Conservation (phyloP, 2,113 vertebrate species). For the Larimichthys polyactis region DNA sequence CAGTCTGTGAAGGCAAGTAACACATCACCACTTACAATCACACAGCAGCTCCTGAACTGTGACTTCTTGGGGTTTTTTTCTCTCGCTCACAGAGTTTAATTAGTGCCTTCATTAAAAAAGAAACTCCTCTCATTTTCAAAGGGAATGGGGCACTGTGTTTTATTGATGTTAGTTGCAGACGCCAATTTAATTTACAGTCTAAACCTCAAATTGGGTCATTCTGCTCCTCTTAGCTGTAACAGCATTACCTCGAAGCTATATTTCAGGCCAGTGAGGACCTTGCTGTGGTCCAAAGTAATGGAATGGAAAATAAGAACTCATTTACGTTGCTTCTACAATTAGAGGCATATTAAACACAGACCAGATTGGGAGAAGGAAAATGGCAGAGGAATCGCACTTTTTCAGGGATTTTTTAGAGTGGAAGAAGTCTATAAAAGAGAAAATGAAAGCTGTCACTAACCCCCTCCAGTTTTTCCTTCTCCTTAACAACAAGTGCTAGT, state of each 20-base stretch:
- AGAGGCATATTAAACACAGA: conserved; percentile 80
- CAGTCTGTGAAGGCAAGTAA: conserved; percentile 38
- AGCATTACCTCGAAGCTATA: conserved; percentile 68
- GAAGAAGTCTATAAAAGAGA: conserved; percentile 71
- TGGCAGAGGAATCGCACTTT: conserved; percentile 63
- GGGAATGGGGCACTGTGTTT: conserved; percentile 70
- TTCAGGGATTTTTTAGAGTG: conserved; percentile 68
- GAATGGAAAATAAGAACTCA: conserved; percentile 85
- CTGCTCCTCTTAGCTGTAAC: conserved; percentile 70
- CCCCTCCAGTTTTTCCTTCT: conserved; percentile 89
- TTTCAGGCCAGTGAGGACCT: conserved; percentile 71
- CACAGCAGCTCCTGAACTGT: conserved; percentile 36
- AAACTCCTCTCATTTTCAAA: conserved; percentile 79
- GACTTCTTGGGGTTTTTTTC: conserved; percentile 11
- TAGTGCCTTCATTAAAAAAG: conserved; percentile 79
- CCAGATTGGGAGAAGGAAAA: conserved; percentile 64
- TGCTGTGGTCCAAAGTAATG: conserved; percentile 82
- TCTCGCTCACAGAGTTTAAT: conserved; percentile 73
- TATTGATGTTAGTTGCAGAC: conserved; percentile 82
- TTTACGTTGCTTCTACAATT: conserved; percentile 83
- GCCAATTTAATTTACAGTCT: conserved; percentile 85
- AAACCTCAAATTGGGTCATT: conserved; percentile 85
- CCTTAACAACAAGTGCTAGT: conserved; percentile 85
- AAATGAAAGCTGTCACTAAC: conserved; percentile 80
- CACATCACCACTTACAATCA: conserved; percentile 48